Evolutionary conservation across 2,113 vertebrate genomes (phyloP), one percentile per base, ranked within the genome.

Genomic region (Neodon shergylaensis): DNA sequence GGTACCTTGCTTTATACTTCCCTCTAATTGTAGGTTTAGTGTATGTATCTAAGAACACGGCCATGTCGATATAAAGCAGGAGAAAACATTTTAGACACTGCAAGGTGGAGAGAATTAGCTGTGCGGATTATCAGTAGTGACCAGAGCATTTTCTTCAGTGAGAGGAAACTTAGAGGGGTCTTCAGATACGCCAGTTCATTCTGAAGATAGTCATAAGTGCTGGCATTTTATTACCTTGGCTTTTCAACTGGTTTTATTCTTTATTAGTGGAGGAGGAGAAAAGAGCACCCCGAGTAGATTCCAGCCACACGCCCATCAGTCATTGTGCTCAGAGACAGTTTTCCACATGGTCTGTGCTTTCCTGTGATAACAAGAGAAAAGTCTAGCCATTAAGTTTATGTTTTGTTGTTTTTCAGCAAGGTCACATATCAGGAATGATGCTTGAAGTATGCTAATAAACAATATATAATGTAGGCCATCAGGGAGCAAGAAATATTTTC

Each of bases 401-500:
- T 97, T 97, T 98, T 98, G 98, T 98, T 98, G 98, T 98, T 98
- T 98, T 98, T 98, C 97, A 98, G 95, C 98, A 97, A 98, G 98
- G 98, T 98, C 98, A 98, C 98, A 98, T 98, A 98, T 98, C 98
- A 98, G 97, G 96, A 98, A 96, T 98, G 98, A 98, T 98, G 98
- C 96, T 98, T 94, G 98, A 95, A 94, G 93, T 98, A 98, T 98
- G 98, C 98, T 99, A 98, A 98, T 98, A 98, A 99, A 98, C 98
- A 98, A 98, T 98, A 98, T 97, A 98, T 98, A 98, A 98, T 97
- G 98, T 97, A 97, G 98, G 98, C 98, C 98, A 98, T 98, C 96
- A 73, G 98, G 98, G 98, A 98, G 98, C 97, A 98, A 98, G 98
- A 98, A 99, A 99, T 98, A 98, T 98, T 98, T 98, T 98, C 98